Base-by-base conservation (phyloP, 2,888 invertebrate species). In the Aleiodes alternator region DNA sequence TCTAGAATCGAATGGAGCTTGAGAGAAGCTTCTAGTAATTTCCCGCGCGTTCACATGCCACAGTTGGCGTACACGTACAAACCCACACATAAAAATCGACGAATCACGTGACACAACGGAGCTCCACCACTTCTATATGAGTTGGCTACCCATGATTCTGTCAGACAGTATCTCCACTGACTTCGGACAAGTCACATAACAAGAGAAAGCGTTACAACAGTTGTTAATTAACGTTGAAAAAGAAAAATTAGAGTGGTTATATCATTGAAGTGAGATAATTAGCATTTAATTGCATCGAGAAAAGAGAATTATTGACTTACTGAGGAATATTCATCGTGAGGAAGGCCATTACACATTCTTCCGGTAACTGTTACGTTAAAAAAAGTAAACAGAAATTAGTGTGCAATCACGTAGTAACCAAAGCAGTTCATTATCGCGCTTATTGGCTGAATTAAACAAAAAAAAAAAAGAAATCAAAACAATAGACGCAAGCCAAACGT, bases 161-260 rank as follows among this genome's bases (percentile, higher is more conserved):
- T 69, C 77, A 76, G 79, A 79, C 79, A 80, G 80, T 80, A 77
- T 75, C 77, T 73, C 76, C 73, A 78, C 78, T 73, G 80, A 78
- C 79, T 76, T 59, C 34, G 72, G 61, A 74, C 56, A 69, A 68
- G 68, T 69, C 68, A 66, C 53, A 61, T 66, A 69, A 8, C 31
- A 38, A 31, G 4, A 51, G 14, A 29, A 53, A 53, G 50, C 50
- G 29, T 23, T 56, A 14, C 23, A 38, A 34, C 16, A 14, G n/a
- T n/a, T 2, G 6, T 3, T 0, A 48, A 16, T 12, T 9, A 23
- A 48, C 31, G 3, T 16, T 31, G n/a, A 51, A 29, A 55, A 38
- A 12, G 4, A 5, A 53, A 53, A 9, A 14, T 34, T 34, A 6
- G 6, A 56, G 43, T 38, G 43, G 53, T 43, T 50, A 7, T 6